Conservation (phyloP, 2,888 invertebrate genomes). For the Drosophila subsilvestris region DNA sequence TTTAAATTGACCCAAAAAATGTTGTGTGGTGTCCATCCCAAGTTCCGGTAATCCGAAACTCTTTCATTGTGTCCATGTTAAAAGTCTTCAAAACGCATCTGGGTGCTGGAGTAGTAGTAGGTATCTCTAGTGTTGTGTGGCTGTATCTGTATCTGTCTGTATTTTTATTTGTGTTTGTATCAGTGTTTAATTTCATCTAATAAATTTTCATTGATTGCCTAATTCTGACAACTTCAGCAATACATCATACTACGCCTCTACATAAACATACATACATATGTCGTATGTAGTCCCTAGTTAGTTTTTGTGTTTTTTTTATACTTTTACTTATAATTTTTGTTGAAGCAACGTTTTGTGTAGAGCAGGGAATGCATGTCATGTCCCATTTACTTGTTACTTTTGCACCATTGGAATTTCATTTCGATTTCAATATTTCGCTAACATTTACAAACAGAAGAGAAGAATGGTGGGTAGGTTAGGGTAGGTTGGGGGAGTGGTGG, state of each 20-base stretch:
- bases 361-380: neutral
- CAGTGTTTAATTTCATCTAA: conserved; percentile 5
- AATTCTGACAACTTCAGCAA: conserved; percentile 44
- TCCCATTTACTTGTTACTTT: conserved; percentile 46
- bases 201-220: conserved; percentile 18
- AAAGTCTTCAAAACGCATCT: conserved; percentile 72
- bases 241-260: conserved; percentile 29
- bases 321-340: conserved; percentile 30
- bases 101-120: conserved; percentile 37
- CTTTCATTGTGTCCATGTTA: conserved; percentile 39
- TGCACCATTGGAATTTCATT: conserved; percentile 79
- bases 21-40: conserved; percentile 6
- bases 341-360: conserved; percentile 41
- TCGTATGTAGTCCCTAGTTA: conserved; percentile 5
- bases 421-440: conserved; percentile 45
- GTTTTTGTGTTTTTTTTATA: conserved; percentile 2
- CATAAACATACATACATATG: conserved; percentile 25
- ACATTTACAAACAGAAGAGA: conserved; percentile 73
- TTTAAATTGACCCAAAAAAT: conserved; percentile 66
- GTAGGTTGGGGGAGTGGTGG: neutral
- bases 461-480: neutral
- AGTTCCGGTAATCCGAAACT: conserved; percentile 6
- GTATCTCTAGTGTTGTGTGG: conserved; percentile 21
- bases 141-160: neutral
- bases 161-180: neutral